Evolutionary conservation across 2,797 vertebrate species (phyloP).

Genomic region (Gymnothorax javanicus): DNA sequence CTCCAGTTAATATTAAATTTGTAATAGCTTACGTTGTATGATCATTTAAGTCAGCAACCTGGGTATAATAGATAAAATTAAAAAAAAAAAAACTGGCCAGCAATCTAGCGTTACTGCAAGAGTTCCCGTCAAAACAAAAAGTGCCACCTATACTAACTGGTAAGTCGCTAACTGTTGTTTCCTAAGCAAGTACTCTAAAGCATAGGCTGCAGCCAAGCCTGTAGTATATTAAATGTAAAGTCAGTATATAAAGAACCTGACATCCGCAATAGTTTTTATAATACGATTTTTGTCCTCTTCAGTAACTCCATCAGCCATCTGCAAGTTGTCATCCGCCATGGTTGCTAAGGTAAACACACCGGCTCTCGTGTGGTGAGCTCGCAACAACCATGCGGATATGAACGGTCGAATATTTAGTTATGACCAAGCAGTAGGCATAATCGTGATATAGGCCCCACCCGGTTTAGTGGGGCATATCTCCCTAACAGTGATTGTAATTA

Average conservation of each 20-base stretch:
- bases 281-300: slow-evolving; percentile 44
- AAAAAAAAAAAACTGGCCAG: too few species aligned
- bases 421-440: too few species aligned
- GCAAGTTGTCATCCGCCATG: slow-evolving; percentile 58
- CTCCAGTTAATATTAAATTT: too few species aligned
- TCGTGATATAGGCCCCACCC: too few species aligned
- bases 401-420: neutral
- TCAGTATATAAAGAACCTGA: slow-evolving; percentile 57
- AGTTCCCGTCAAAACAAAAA: neutral
- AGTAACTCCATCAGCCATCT: slow-evolving; percentile 32
- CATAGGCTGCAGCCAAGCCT: too few species aligned
- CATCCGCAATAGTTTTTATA: slow-evolving; percentile 54
- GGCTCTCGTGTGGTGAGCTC: neutral
- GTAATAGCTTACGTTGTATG: too few species aligned
- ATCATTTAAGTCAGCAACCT: too few species aligned
- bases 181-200: neutral
- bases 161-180: neutral
- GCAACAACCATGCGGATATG: neutral
- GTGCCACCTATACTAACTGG: neutral
- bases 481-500: too few species aligned
- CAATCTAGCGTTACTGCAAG: too few species aligned
- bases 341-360: slow-evolving; percentile 53
- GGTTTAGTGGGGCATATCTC: too few species aligned
- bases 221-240: neutral
- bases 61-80: too few species aligned